A percentile compares a stretch with the other conserved stretches of the same genome.
Conservation (phyloP, 2,113 vertebrate genomes). For the Tyto alba region DNA sequence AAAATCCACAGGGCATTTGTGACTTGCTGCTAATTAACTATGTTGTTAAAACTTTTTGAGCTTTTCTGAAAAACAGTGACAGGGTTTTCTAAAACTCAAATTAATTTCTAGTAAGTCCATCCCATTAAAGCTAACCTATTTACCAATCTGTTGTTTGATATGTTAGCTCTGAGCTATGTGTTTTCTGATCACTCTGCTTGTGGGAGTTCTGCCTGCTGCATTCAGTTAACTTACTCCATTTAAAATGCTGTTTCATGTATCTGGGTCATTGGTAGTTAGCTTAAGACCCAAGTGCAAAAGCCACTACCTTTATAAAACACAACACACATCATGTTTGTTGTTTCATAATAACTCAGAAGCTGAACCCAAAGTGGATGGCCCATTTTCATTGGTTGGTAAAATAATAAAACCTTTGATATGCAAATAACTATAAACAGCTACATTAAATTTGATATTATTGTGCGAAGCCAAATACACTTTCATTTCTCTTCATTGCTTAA, state of each 20-base stretch:
- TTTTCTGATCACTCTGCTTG: conserved; percentile 8
- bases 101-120: conserved; percentile 12
- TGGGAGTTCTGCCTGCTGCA: conserved; percentile 13
- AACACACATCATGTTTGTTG: background rate
- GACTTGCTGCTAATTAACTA: background rate
- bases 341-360: background rate
- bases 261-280: conserved; percentile 10
- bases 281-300: conserved; percentile 4
- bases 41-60: conserved; percentile 1
- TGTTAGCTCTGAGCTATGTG: background rate
- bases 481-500: background rate
- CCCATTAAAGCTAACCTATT: conserved; percentile 48
- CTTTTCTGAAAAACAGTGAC: background rate
- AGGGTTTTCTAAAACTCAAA: conserved; percentile 18
- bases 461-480: background rate
- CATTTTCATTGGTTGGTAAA: background rate
- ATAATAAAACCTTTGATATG: background rate
- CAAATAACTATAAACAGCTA: background rate
- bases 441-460: background rate
- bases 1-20: background rate
- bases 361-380: background rate
- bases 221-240: background rate
- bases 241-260: conserved; percentile 40
- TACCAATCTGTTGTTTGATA: conserved; percentile 41
- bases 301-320: background rate